Evolutionary conservation across 2,888 invertebrate species (phyloP), one percentile per base, ranked within the genome.

Genomic region (Schrankia costaestrigalis): DNA sequence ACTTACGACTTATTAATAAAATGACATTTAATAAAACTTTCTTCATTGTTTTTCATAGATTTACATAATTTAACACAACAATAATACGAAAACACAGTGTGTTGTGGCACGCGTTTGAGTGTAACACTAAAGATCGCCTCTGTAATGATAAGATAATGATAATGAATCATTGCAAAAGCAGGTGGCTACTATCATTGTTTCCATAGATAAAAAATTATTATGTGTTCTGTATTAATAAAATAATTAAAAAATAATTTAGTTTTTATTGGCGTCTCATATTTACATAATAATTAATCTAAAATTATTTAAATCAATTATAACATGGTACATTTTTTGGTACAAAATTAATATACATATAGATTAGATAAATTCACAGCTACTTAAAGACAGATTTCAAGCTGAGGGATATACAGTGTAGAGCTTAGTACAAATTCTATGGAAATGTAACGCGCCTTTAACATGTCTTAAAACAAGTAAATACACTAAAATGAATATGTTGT

Each of bases 61-160:
- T 46, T 44, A 56, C 41, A 64, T 51, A 36, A 33, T 57, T 50
- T 49, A 46, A 52, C 43, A 21, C 37, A 56, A 46, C 46, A 48
- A 31, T 49, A 43, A 46, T 55, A 41, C 33, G 51, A 60, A 27
- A 62, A 49, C 49, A 68, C 57, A 55, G 50, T 44, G 61, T 59
- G 63, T 46, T 56, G 55, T 50, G 46, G 35, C 55, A 44, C 50
- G 48, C 53, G 30, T 41, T 53, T 61, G 65, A 49, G 63, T 59
- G 61, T 50, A 54, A 59, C 60, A 67, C 63, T 64, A 55, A 65
- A 62, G 65, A 61, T 61, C 69, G 67, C 65, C n/a, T 57, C 56
- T 38, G 48, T 42, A 35, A 23, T 46, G 80, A 81, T 81, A 79
- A 81, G 79, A 79, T 79, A 78, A 27, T 37, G 76, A 74, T 78